Percentiles rank a stretch among this genome's conserved stretches.
These are phyloP conservation scores for Drosophila conformis DNA, from an alignment of 2,888 invertebrate genomes.

Conservation along the genomic window DNA sequence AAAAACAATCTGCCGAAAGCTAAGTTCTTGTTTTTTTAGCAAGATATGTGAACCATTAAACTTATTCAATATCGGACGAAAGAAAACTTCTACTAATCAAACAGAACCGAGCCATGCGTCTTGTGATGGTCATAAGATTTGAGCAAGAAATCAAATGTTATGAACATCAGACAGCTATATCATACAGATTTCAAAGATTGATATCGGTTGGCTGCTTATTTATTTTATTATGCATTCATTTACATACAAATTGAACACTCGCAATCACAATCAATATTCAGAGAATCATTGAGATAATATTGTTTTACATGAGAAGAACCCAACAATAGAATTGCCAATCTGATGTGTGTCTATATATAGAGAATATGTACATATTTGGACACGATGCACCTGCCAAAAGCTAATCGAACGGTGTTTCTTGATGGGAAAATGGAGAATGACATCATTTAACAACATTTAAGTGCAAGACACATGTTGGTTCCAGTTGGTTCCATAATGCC, in stretches of 20 bases:
- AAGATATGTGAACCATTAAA: not conserved
- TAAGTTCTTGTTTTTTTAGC: not conserved
- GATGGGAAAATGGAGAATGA: not conserved
- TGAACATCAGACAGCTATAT: not conserved
- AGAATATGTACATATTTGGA: not conserved
- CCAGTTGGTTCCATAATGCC: not conserved
- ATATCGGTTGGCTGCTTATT: not conserved
- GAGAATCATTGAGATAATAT: not conserved
- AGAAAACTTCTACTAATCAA: too few species aligned
- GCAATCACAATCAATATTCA: not conserved
- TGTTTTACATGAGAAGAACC: not conserved
- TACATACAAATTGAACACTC: not conserved
- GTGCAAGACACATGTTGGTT: not conserved
- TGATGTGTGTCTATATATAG: not conserved
- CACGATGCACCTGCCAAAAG: not conserved
- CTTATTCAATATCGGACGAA: not conserved
- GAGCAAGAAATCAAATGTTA: too few species aligned
- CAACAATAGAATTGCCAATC: not conserved
- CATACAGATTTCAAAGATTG: not conserved
- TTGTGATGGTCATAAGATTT: too few species aligned
- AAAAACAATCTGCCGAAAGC: not conserved
- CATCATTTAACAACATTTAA: not conserved
- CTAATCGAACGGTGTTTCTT: not conserved
- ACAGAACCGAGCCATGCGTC: too few species aligned
- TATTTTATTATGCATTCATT: not conserved